Evolutionary conservation across 1,140 invertebrate species (phyloP).

Genomic region (Drosophila subpulchrella): DNA sequence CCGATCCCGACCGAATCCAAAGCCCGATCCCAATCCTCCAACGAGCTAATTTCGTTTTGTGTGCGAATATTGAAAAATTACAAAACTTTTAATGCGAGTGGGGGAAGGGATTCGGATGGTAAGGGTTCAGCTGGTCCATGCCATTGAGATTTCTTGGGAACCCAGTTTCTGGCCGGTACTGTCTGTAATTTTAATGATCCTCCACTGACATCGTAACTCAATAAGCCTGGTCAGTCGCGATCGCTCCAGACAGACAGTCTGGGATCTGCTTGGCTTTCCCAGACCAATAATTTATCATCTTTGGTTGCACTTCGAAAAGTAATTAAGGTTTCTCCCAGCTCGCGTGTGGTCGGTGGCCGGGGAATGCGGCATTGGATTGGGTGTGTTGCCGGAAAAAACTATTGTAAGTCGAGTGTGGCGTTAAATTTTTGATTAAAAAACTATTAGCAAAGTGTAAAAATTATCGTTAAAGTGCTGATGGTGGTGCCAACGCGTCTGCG

Average conservation of each 20-base stretch:
- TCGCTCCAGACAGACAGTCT: conserved; percentile 74
- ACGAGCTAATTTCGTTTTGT: conserved; percentile 75
- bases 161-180: conserved; percentile 53
- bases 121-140: conserved; percentile 28
- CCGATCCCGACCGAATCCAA: conserved; percentile 30
- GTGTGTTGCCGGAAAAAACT: conserved; percentile 39
- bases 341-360: conserved; percentile 66
- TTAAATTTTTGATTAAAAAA: conserved; percentile 82
- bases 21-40: conserved; percentile 37
- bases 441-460: conserved; percentile 80
- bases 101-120: conserved; percentile 1
- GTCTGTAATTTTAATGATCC: conserved; percentile 79
- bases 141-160: conserved; percentile 61
- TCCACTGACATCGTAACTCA: conserved; percentile 65
- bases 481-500: conserved; percentile 72
- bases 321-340: conserved; percentile 66
- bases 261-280: conserved; percentile 61
- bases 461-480: conserved; percentile 56
- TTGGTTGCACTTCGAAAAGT: conserved; percentile 74
- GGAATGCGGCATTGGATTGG: conserved; percentile 13
- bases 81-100: conserved; percentile 46
- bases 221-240: conserved; percentile 53
- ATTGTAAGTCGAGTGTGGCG: conserved; percentile 72
- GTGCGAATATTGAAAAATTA: conserved; percentile 78
- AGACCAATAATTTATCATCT: conserved; percentile 69